Percentiles rank a stretch among this genome's conserved stretches.
Conservation (phyloP, 2,888 invertebrate genomes). For the Diarsia dahlii region DNA sequence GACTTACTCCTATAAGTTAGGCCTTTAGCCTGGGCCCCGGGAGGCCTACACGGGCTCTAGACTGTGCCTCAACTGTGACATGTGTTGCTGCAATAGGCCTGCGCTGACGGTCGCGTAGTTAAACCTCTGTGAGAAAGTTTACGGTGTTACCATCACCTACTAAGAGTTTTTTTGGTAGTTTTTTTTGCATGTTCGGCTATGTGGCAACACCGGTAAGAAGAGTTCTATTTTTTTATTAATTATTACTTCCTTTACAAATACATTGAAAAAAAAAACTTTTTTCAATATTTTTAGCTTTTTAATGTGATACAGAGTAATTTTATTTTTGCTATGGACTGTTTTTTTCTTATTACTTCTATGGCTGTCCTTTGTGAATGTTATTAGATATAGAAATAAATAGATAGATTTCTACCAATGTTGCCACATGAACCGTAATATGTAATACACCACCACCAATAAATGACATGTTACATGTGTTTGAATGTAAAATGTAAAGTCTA, state of each 20-base stretch:
- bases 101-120: constrained; percentile 90
- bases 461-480: constrained; percentile 68
- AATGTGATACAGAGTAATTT: not conserved
- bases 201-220: constrained; percentile 75
- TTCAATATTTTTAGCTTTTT: not conserved
- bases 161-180: constrained; percentile 65
- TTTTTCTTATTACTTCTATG: not conserved
- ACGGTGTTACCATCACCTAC: constrained; percentile 88
- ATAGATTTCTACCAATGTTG: constrained; percentile 65
- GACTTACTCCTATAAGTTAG: constrained; percentile 86
- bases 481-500: constrained; percentile 59
- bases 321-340: not conserved
- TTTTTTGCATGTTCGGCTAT: constrained; percentile 64
- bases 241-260: not conserved
- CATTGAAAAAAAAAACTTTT: not conserved
- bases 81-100: constrained; percentile 89
- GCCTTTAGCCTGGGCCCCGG: constrained; percentile 63
- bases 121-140: constrained; percentile 89
- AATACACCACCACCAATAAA: constrained; percentile 74
- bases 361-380: not conserved
- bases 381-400: not conserved
- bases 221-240: not conserved
- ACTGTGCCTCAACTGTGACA: constrained; percentile 87
- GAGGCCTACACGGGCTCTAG: constrained; percentile 81
- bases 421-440: constrained; percentile 69